Conservation (phyloP, 2,888 invertebrate species). For the Eilema depressum region DNA sequence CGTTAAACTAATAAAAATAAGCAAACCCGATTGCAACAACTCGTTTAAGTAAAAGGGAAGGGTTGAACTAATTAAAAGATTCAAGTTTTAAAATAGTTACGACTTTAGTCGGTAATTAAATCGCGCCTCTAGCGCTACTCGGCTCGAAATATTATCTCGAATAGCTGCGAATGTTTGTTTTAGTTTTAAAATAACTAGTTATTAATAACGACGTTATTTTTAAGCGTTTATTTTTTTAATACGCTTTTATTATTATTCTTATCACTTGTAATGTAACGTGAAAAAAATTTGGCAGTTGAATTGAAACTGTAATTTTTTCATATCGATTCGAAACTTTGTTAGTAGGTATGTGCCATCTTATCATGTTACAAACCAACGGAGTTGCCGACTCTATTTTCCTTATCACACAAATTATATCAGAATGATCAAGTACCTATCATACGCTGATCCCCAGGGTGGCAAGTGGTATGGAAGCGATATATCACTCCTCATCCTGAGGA, state of each 20-base stretch:
- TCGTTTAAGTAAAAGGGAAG: slow-evolving; percentile 29
- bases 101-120: slow-evolving; percentile 41
- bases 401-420: slow-evolving; percentile 6
- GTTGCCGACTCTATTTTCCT: not conserved
- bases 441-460: slow-evolving; percentile 1
- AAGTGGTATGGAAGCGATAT: slow-evolving; percentile 31
- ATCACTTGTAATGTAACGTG: too few relatives aligned
- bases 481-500: slow-evolving; percentile 30
- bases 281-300: too few relatives aligned
- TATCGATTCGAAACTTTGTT: too few relatives aligned
- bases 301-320: too few relatives aligned
- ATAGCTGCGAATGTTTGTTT: slow-evolving; percentile 43
- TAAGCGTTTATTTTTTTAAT: too few relatives aligned
- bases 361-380: not conserved
- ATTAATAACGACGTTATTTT: not conserved
- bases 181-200: slow-evolving; percentile 25
- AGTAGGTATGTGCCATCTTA: too few relatives aligned
- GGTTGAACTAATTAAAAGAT: slow-evolving; percentile 51
- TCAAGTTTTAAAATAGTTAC: slow-evolving; percentile 52
- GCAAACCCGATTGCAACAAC: slow-evolving; percentile 39
- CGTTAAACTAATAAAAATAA: slow-evolving; percentile 21
- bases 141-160: slow-evolving; percentile 47
- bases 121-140: slow-evolving; percentile 41
- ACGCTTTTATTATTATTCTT: too few relatives aligned
- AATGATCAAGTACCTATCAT: slow-evolving; percentile 19